Conservation (phyloP, 2,113 vertebrate species). For the Callospermophilus lateralis region DNA sequence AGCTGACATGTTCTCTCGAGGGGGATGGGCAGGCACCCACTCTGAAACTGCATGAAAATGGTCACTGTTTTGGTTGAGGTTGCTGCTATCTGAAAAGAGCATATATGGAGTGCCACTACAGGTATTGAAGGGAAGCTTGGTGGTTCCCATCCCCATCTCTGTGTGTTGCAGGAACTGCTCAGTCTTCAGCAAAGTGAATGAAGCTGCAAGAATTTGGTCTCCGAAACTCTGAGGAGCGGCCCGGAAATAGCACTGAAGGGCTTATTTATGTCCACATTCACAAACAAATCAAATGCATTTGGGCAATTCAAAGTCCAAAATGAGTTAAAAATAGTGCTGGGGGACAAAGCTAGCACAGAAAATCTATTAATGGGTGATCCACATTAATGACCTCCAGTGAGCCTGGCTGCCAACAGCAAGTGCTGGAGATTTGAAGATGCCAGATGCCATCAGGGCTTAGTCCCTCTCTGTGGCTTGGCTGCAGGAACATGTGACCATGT, state of each 20-base stretch:
- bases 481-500: not conserved
- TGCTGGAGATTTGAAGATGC: not conserved
- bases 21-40: not conserved
- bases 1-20: not conserved
- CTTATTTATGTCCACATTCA: constrained; percentile 56
- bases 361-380: constrained; percentile 72
- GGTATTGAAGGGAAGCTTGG: not conserved
- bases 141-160: not conserved
- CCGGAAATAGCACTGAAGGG: constrained; percentile 34
- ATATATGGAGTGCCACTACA: accelerated
- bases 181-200: constrained; percentile 53
- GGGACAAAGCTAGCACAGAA: constrained; percentile 45
- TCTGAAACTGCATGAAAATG: not conserved
- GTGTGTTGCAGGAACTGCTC: not conserved
- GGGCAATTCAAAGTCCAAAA: constrained; percentile 68
- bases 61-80: not conserved
- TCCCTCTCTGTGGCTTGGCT: not conserved
- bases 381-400: constrained; percentile 66
- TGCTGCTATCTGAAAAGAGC: not conserved
- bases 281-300: constrained; percentile 73
- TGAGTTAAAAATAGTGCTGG: constrained; percentile 73
- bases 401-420: not conserved
- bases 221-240: constrained; percentile 34
- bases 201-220: not conserved
- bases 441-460: not conserved